phyloP scores from a whole-genome alignment of 2,113 vertebrate species.

The Pedionomus torquatus region DNA sequence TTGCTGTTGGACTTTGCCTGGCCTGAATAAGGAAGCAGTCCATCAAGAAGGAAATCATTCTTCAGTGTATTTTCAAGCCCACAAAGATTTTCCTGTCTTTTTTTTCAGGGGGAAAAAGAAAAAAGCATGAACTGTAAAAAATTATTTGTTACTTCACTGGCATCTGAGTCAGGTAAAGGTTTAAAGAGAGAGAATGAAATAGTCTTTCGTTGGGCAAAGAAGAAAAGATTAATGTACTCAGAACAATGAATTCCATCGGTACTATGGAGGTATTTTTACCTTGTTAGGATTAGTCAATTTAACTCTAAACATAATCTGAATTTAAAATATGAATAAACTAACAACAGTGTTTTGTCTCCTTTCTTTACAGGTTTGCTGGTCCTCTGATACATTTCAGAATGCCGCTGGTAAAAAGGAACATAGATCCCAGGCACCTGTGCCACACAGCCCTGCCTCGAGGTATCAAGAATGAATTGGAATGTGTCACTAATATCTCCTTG shows the following conservation, averaged over 20 bases:
- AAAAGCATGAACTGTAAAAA: neutral
- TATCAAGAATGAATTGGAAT: constrained; percentile 98
- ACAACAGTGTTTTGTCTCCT: neutral
- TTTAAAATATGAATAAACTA: neutral
- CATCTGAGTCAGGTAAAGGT: neutral
- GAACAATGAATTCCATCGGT: neutral
- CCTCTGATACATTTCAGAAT: constrained; percentile 80
- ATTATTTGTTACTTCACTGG: neutral
- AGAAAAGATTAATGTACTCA: neutral
- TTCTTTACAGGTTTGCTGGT: constrained; percentile 71
- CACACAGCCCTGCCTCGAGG: constrained; percentile 93
- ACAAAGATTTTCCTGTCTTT: neutral
- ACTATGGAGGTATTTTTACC: neutral
- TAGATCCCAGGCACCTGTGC: constrained; percentile 98
- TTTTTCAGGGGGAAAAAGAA: neutral
- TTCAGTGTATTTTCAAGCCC: neutral
- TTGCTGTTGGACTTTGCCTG: constrained; percentile 30
- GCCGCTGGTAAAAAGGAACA: constrained; percentile 97
- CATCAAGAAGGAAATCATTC: neutral
- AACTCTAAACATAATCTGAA: neutral
- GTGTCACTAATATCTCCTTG: constrained; percentile 97
- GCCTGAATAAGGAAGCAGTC: neutral
- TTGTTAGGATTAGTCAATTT: neutral
- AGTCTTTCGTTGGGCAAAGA: neutral
- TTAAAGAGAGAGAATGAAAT: neutral